Conservation (phyloP, 2,113 vertebrate genomes). For the Rhea pennata region DNA sequence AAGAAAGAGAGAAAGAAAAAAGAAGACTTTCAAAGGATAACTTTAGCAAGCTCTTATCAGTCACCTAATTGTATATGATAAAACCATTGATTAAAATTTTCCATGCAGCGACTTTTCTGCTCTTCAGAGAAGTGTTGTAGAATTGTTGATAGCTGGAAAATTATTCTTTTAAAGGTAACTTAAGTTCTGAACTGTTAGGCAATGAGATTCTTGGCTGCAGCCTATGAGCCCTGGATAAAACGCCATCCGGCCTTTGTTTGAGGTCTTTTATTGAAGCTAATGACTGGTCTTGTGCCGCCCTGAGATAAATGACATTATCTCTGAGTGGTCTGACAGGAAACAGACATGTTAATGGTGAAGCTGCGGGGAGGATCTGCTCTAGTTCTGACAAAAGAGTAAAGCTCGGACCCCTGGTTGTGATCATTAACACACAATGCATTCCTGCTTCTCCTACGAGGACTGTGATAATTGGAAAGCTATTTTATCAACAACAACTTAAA, state of each 20-base stretch:
- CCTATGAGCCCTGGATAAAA: conserved; percentile 75
- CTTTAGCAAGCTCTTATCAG: conserved; percentile 59
- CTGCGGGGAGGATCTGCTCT: conserved; percentile 81
- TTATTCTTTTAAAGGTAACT: conserved; percentile 50
- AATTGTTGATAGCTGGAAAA: conserved; percentile 27
- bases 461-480: conserved; percentile 75
- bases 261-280: conserved; percentile 86
- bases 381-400: conserved; percentile 78
- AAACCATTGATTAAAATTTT: conserved; percentile 47
- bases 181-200: conserved; percentile 61
- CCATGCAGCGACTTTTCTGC: background rate
- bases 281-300: conserved; percentile 84
- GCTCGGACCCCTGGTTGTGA: conserved; percentile 78
- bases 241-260: conserved; percentile 83
- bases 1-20: too few species aligned
- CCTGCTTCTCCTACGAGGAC: conserved; percentile 72
- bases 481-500: conserved; percentile 71
- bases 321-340: conserved; percentile 88
- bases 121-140: conserved; percentile 14
- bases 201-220: conserved; percentile 65
- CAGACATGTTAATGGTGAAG: conserved; percentile 87
- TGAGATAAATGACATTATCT: conserved; percentile 89
- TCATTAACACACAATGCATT: conserved; percentile 81
- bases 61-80: conserved; percentile 67
- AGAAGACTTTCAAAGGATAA: conserved; percentile 11